These are phyloP conservation scores for Meteorus cinctellus DNA, from an alignment of 2,888 invertebrate species.

Conservation along the genomic window DNA sequence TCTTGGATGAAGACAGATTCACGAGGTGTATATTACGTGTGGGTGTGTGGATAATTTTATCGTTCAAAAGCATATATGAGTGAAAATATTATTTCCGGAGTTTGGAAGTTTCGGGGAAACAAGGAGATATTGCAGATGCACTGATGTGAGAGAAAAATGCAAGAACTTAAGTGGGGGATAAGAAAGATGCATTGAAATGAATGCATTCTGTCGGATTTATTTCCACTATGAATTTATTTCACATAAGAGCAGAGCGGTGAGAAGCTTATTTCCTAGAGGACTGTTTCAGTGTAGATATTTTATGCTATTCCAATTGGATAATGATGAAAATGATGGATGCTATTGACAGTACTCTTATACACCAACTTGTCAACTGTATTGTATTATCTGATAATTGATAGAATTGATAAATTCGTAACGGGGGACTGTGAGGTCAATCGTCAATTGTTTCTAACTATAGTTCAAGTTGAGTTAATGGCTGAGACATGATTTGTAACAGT, in stretches of 20 bases:
- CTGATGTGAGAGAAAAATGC: background rate
- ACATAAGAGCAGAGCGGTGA: too few relatives aligned
- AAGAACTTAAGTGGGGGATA: background rate
- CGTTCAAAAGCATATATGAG: background rate
- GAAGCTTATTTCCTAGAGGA: too few relatives aligned
- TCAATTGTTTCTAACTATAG: slow-evolving; percentile 60
- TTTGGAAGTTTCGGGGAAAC: background rate
- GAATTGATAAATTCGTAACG: background rate
- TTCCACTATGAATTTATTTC: too few relatives aligned
- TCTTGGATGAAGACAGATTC: background rate
- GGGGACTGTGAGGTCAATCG: slow-evolving; percentile 49
- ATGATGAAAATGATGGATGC: background rate
- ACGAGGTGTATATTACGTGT: background rate
- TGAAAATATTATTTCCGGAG: background rate
- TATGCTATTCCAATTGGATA: background rate
- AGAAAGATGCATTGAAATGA: background rate
- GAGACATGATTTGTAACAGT: slow-evolving; percentile 20
- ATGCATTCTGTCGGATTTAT: background rate
- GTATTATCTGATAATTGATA: slow-evolving; percentile 43
- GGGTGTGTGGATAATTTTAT: background rate
- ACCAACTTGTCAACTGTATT: background rate
- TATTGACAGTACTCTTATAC: background rate
- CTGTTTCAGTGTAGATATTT: background rate
- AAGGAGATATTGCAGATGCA: background rate
- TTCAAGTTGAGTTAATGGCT: slow-evolving; percentile 57